These are phyloP conservation scores for Paraescarpia echinospica DNA, from an alignment of 1,140 invertebrate genomes.

Conservation along the genomic window DNA sequence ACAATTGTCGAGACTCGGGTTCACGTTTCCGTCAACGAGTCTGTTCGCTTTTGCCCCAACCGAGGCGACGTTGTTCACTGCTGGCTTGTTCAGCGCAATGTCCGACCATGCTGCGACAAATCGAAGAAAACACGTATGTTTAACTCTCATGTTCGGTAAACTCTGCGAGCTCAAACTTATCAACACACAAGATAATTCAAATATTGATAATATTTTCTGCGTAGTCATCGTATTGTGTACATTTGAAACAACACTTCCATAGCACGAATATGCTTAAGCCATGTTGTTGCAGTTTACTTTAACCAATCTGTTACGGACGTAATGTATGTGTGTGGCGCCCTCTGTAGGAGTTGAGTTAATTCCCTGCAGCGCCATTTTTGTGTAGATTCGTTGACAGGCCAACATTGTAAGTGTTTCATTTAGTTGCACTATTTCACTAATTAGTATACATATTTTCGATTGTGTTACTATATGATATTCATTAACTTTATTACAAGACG, in stretches of 20 bases:
- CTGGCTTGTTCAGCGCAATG: not conserved
- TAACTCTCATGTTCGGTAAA: not conserved
- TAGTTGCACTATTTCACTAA: no score
- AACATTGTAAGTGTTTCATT: no score
- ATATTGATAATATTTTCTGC: not conserved
- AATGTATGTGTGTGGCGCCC: not conserved
- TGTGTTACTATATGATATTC: no score
- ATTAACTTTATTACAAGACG: no score
- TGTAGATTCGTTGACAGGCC: no score
- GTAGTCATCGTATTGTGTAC: not conserved
- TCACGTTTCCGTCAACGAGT: not conserved
- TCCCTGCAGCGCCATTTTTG: no score
- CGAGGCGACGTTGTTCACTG: not conserved
- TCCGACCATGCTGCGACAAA: not conserved
- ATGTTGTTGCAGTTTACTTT: no score
- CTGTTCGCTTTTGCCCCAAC: not conserved
- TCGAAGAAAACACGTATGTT: not conserved
- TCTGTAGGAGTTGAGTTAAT: no score
- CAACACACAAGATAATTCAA: not conserved
- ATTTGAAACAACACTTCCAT: not conserved
- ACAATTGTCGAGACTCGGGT: not conserved
- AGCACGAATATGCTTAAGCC: no score
- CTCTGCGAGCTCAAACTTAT: not conserved
- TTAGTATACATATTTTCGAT: no score
- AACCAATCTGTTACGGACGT: no score